phyloP scores from a whole-genome alignment of 2,113 vertebrate genomes.

The Aix galericulata region DNA sequence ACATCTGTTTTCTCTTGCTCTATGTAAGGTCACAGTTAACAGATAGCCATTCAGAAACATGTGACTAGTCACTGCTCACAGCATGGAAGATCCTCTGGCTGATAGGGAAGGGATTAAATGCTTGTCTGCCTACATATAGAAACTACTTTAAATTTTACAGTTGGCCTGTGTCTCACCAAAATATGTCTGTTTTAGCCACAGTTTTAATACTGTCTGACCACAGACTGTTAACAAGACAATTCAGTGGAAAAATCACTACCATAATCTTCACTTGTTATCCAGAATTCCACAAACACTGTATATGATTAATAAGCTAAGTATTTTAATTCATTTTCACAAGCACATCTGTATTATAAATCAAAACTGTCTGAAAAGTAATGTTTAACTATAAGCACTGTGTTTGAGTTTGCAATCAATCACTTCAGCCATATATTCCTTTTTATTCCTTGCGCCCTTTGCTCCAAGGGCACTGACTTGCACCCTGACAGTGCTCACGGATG shows the following conservation, averaged over 20 bases:
- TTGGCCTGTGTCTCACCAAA: constrained; percentile 29
- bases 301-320: not conserved
- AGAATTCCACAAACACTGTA: not conserved
- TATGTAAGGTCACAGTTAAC: constrained; percentile 77
- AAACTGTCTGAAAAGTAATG: not conserved
- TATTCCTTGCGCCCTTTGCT: not conserved
- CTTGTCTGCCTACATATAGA: constrained; percentile 60
- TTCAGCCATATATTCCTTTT: not conserved
- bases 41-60: constrained; percentile 73
- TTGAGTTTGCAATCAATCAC: not conserved
- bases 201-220: constrained; percentile 26
- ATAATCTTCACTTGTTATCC: not conserved
- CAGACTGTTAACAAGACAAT: not conserved
- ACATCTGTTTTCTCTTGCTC: constrained; percentile 83
- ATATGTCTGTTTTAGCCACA: constrained; percentile 10
- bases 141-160: constrained; percentile 46
- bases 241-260: not conserved
- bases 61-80: constrained; percentile 70
- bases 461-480: not conserved
- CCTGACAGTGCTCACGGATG: not conserved
- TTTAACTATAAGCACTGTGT: not conserved
- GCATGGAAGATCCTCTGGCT: constrained; percentile 66
- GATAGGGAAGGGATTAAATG: constrained; percentile 60
- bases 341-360: not conserved
- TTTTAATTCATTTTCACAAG: constrained; percentile 4